A percentile compares a stretch with the other conserved stretches of the same genome.
phyloP scores from a whole-genome alignment of 2,113 vertebrate species.

The Egretta garzetta region DNA sequence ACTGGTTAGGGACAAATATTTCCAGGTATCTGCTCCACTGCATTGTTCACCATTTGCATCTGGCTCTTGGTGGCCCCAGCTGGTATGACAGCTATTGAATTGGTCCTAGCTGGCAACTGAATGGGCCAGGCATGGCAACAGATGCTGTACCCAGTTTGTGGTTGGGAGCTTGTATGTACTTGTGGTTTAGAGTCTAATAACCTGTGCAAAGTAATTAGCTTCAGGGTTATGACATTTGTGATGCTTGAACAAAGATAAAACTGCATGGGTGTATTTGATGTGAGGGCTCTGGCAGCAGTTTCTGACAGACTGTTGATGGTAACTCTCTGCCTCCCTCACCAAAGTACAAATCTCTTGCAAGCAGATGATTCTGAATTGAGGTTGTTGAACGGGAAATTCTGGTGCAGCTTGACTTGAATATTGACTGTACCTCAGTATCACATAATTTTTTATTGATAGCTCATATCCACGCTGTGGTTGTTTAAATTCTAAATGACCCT shows the following conservation, averaged over 20 bases:
- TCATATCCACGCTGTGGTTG: neutral
- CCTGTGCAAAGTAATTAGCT: neutral
- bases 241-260: neutral
- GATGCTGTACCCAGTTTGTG: neutral
- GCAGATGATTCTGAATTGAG: neutral
- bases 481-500: neutral
- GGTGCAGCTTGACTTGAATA: neutral
- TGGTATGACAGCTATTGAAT: neutral
- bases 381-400: neutral
- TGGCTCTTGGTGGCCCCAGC: neutral
- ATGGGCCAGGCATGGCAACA: neutral
- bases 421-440: neutral
- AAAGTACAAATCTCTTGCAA: neutral
- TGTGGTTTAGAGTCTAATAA: neutral
- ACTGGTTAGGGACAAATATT: neutral
- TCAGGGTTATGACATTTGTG: neutral
- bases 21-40: neutral
- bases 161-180: neutral
- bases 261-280: neutral
- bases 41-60: neutral
- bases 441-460: neutral
- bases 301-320: neutral
- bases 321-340: neutral
- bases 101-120: neutral
- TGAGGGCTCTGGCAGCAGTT: neutral